Evolutionary conservation across 1,140 invertebrate species (phyloP), one percentile per base, ranked within the genome.

Genomic region (Hestina assimilis): DNA sequence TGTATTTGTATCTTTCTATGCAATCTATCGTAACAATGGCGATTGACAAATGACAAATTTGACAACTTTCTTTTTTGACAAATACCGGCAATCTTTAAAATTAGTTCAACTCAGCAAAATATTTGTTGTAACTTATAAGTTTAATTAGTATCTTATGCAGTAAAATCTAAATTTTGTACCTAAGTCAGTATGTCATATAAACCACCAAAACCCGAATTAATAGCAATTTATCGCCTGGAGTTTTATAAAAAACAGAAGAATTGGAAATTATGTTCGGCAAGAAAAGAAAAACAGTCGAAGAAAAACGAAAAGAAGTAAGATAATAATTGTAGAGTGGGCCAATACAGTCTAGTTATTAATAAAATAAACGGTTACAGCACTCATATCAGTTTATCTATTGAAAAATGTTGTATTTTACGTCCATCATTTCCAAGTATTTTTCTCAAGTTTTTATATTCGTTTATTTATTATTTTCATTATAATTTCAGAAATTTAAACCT

Each of bases 221-320:
- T 69, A 17, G 76, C 73, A 7, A 68, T 79, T 41, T 72, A 75
- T 20, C 60, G 66, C 7, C 53, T 76, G 8, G 72, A 79, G 31
- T 79, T 79, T 59, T 79, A 79, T 42, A 74, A 69, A 47, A 79
- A 79, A 21, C 66, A 75, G 33, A 72, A 72, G 35, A 75, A 68
- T 50, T 79, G 76, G 76, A 76, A 69, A 45, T 55, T 76, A 14
- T 47, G 43, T 46, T 14, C 54, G 5, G 48, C 29, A 6, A 48
- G 54, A 2, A 70, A 59, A 23, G 38, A 64, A n/a, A 66, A 63
- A 29, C 54, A 59, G 28, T 35, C 46, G 33, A 59, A 63, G 51
- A 20, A 1, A 45, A 1, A 11, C 8, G 19, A 48, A 23, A 35
- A 33, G 20, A 33, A 43, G 43, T 51, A 21, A 45, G 40, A 15